Evolutionary conservation across 2,113 vertebrate genomes (phyloP), one percentile per base, ranked within the genome.

Genomic region (Cyanoramphus novaezelandiae): DNA sequence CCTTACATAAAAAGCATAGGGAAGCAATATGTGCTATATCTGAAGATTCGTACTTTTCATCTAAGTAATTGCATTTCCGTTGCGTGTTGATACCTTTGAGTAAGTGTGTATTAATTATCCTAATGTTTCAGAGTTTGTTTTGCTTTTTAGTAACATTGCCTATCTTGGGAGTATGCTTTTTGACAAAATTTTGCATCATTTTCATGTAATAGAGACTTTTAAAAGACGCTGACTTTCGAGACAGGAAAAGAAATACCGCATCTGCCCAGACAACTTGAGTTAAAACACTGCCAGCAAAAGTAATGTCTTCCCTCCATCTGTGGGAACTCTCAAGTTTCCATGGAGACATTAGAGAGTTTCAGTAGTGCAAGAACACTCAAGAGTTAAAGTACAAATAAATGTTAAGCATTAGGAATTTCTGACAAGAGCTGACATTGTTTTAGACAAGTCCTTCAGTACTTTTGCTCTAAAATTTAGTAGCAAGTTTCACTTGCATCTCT

Each of bases 61-160:
- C 47, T 62, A 91, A 91, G 91, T 96, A 97, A 97, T 97, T 98
- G 87, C 93, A 97, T 97, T 97, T 95, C 93, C 70, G 62, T 86
- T 86, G 86, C 85, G 96, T 90, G 82, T 91, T 96, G 92, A 97
- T 96, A 96, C 82, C 82, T 97, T 93, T 96, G 88, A 96, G 94
- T 96, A 94, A 92, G 81, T 62, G 29, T 47, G 44, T 85, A 59
- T 25, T 93, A 96, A 96, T 97, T 92, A 95, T 91, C 64, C 86
- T 90, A 93, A 60, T 37, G 33, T 92, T 95, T 95, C 85, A 24
- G 17, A 93, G 95, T 95, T 96, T 96, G 86, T 95, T 97, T 93
- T 94, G 78, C 82, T 93, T 79, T 89, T 85, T 85, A 52, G 43
- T 55, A 68, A 37, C 21, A 35, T 15, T 70, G 5, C 4, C 11